Base-by-base conservation (phyloP, 2,888 invertebrate genomes). In the Dione vanillae region DNA sequence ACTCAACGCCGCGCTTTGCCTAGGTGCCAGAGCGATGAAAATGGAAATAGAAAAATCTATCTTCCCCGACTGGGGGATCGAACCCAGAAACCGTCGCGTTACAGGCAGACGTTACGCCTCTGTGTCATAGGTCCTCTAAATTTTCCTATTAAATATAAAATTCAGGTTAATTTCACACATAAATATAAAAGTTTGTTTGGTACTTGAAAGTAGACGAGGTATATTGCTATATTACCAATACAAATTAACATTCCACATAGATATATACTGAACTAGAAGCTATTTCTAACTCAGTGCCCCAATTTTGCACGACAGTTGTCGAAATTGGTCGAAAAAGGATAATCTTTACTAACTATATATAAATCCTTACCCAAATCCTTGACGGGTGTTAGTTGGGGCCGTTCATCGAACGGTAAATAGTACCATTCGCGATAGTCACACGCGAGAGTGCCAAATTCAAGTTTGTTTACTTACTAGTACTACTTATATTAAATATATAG, bases 241-340 rank as follows among this genome's bases (percentile, higher is more conserved):
- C 16, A 56, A 56, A 56, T 56, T 56, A 19, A 56, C 16, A 56
- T 40, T 11, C 40, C 37, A 40, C 12, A 56, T 16, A n/a, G 16
- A 7, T n/a, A 56, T 40, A 67, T 11, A 52, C 8, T 11, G 45
- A 45, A 45, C 45, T 45, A 45, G 10, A 43, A 61, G 45, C 45
- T 45, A 61, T 61, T 11, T 10, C 45, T 45, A 43, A 61, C 27
- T 61, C 27, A 61, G 27, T 35, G 27, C 45, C 43, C 45, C 61
- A 61, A 61, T 61, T 61, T 61, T 61, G 45, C 64, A 51, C 51
- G 49, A 51, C 40, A 64, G 47, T 64, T 40, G 40, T 35, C 49
- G 51, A 64, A 64, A 49, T 51, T 51, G 64, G 64, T 40, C 19
- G 64, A 49, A 49, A 64, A 49, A 49, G 64, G 49, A 19, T 49